These are phyloP conservation scores for Cartodere bifasciata DNA, from an alignment of 2,888 invertebrate species.

Conservation along the genomic window DNA sequence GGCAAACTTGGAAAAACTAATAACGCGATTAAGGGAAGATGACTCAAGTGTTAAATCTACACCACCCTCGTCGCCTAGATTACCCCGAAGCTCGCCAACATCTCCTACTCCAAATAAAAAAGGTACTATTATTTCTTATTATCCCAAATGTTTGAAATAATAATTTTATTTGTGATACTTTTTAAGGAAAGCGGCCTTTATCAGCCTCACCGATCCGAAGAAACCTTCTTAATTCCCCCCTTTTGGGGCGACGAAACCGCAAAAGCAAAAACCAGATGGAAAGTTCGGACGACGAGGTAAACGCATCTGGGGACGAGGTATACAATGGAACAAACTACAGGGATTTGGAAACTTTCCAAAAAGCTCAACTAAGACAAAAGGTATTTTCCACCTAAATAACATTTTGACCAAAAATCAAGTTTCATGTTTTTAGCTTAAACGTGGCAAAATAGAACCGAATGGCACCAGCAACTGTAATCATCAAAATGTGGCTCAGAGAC, in stretches of 20 bases:
- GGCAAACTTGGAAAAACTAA: constrained; percentile 44
- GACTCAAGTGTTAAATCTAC: constrained; percentile 37
- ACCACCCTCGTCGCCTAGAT: constrained; percentile 43
- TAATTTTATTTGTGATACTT: constrained; percentile 6
- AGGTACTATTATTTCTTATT: constrained; percentile 25
- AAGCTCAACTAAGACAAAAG: constrained; percentile 83
- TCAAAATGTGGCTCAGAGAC: constrained; percentile 40
- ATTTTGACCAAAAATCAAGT: not conserved
- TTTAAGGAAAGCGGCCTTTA: constrained; percentile 51
- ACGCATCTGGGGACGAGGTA: constrained; percentile 43
- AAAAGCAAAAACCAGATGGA: constrained; percentile 61
- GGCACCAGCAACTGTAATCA: constrained; percentile 34
- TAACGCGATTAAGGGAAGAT: constrained; percentile 42
- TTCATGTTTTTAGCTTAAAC: constrained; percentile 50
- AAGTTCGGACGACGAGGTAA: constrained; percentile 72
- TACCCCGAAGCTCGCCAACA: constrained; percentile 65
- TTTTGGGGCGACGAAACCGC: constrained; percentile 60
- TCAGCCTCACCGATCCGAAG: constrained; percentile 68
- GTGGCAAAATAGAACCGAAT: constrained; percentile 47
- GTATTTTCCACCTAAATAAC: constrained; percentile 34
- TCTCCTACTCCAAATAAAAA: constrained; percentile 62
- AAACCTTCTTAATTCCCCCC: constrained; percentile 72
- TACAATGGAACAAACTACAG: constrained; percentile 62
- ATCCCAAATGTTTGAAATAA: constrained; percentile 6
- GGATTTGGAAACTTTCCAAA: constrained; percentile 83